These are phyloP conservation scores for Desmodus rotundus DNA, from an alignment of 2,113 vertebrate genomes.

Conservation along the genomic window DNA sequence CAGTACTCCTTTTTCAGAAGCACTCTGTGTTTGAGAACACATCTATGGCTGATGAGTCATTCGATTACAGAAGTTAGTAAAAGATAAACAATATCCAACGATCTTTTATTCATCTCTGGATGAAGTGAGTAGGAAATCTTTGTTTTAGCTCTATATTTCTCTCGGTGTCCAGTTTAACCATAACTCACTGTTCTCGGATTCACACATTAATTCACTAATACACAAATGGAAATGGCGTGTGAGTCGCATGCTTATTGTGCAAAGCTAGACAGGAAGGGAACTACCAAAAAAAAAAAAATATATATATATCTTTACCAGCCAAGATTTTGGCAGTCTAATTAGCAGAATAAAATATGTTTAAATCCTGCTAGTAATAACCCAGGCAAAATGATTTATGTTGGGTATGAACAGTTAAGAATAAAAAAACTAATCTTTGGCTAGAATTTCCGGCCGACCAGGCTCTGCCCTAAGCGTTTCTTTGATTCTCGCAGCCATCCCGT, in stretches of 20 bases:
- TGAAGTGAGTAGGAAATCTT: neutral
- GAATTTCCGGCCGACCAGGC: neutral
- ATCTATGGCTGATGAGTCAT: neutral
- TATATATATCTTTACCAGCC: neutral
- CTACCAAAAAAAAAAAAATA: neutral
- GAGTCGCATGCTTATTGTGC: neutral
- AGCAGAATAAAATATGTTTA: neutral
- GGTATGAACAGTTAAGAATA: neutral
- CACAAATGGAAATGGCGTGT: neutral
- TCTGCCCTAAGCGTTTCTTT: neutral
- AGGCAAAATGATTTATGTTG: neutral
- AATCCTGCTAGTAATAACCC: neutral
- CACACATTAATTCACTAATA: conserved; percentile 17
- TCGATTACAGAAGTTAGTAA: neutral
- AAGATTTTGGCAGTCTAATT: neutral
- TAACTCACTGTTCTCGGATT: neutral
- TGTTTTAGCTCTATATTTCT: conserved; percentile 1
- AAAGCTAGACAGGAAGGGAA: neutral
- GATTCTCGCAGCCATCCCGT: neutral
- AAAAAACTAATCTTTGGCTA: neutral
- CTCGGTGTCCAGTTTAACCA: neutral
- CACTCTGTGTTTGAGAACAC: neutral
- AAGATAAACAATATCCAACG: neutral
- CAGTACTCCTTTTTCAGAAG: neutral
- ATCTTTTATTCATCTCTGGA: neutral